Evolutionary conservation across 2,113 vertebrate genomes (phyloP), one percentile per base, ranked within the genome.

Genomic region (Anarrhichthys ocellatus): DNA sequence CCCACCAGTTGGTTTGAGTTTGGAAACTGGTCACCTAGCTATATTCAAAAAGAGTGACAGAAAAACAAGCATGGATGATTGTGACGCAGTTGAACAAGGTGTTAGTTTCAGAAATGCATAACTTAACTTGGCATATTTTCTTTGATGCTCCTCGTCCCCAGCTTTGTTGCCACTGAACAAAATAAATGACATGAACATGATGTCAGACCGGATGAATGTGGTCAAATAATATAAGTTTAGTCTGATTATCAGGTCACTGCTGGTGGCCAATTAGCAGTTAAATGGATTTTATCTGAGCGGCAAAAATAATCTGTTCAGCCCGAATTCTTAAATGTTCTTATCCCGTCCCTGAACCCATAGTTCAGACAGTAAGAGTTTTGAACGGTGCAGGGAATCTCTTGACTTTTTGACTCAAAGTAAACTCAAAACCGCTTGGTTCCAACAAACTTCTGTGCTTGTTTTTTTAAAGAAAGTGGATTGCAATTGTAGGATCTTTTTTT

Each of bases 401-500:
- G 29, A 24, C 40, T 36, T 36, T 76, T 54, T 7, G 22, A 56
- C 38, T 32, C 27, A 58, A 44, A 58, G 50, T n/a, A 24, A 32
- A 32, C 32, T 32, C 34, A 5, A 52, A 75, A 9, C 61, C 0
- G 0, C 32, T 75, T 34, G 50, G 46, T 38, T 17, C 54, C 40
- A 29, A 17, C n/a, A 38, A 50, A 40, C 54, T 65, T 76, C 15
- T 34, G 24, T 24, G 10, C 6, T 72, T 80, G 14, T 40, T 52
- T 62, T 29, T 71, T 64, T 48, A 20, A 72, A 80, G 17, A 61
- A 7, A 29, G 36, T 38, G 50, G 34, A 68, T 14, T 42, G 69
- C 24, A 27, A 48, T 63, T 42, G 59, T 38, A 59, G 14, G 61
- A 24, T 46, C 18, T 44, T 46, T 67, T 32, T 59, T 50, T 80